Evolutionary conservation across 2,113 vertebrate species (phyloP).

Genomic region (Natator depressus): DNA sequence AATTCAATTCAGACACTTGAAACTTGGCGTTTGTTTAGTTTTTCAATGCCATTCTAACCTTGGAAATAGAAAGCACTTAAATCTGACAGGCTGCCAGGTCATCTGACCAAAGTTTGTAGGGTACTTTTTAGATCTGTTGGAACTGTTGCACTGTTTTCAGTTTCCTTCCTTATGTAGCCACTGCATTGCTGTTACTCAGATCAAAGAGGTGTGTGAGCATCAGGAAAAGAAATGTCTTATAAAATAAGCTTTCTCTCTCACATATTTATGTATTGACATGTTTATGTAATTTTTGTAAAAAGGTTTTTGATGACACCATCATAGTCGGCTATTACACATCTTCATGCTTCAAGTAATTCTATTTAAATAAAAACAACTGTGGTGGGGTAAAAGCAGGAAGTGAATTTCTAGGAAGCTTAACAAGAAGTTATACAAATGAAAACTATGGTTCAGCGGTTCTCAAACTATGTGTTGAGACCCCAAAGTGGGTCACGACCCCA

Average conservation of each 20-base stretch:
- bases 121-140: not conserved
- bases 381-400: constrained; percentile 49
- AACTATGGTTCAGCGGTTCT: not conserved
- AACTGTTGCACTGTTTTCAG: not conserved
- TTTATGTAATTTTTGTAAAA: constrained; percentile 36
- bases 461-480: too few species aligned
- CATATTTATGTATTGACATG: constrained; percentile 34
- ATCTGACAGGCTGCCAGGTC: not conserved
- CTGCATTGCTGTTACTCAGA: not conserved
- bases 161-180: not conserved
- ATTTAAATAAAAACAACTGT: constrained; percentile 42
- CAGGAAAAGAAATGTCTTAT: constrained; percentile 4
- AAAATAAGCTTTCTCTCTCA: not conserved
- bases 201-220: not conserved
- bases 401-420: not conserved
- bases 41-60: not conserved
- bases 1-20: not conserved
- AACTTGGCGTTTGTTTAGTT: not conserved
- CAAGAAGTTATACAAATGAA: not conserved
- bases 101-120: not conserved
- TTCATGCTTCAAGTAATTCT: constrained; percentile 36
- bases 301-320: constrained; percentile 38
- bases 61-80: not conserved
- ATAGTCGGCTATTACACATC: constrained; percentile 47
- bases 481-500: too few species aligned